phyloP scores from a whole-genome alignment of 2,113 vertebrate species.

The Equus przewalskii region DNA sequence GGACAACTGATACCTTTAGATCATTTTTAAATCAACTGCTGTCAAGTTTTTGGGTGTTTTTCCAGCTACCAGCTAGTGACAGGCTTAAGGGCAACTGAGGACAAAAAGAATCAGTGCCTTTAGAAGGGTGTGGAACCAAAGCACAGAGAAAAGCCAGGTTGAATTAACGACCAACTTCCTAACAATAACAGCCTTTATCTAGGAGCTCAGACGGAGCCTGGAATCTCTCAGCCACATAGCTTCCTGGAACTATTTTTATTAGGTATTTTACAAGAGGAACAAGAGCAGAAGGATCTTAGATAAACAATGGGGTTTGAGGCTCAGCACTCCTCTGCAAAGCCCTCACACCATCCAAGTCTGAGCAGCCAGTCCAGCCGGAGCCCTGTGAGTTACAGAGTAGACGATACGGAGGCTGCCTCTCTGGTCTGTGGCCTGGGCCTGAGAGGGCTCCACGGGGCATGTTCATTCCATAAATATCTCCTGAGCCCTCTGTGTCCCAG shows the following conservation, averaged over 20 bases:
- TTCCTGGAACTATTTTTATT: slow-evolving; percentile 81
- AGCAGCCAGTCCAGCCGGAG: neutral
- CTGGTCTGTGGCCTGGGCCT: neutral
- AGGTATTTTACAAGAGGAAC: slow-evolving; percentile 66
- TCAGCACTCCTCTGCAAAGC: slow-evolving; percentile 46
- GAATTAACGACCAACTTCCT: slow-evolving; percentile 72
- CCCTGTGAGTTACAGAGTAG: neutral
- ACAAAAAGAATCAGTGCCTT: slow-evolving; percentile 67
- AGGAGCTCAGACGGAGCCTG: slow-evolving; percentile 69
- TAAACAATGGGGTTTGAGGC: slow-evolving; percentile 57
- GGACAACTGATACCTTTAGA: slow-evolving; percentile 28
- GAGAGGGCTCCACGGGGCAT: neutral
- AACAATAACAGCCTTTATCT: slow-evolving; percentile 77
- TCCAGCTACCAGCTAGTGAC: slow-evolving; percentile 3
- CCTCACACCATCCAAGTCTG: neutral
- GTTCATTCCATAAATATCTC: neutral
- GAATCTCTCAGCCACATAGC: slow-evolving; percentile 71
- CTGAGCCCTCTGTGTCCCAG: neutral
- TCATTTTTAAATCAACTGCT: slow-evolving; percentile 50
- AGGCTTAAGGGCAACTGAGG: slow-evolving; percentile 66
- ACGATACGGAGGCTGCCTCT: neutral
- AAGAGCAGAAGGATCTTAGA: slow-evolving; percentile 67
- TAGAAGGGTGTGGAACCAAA: slow-evolving; percentile 64
- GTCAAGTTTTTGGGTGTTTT: slow-evolving; percentile 32
- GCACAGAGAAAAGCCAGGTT: slow-evolving; percentile 62